A percentile compares a stretch with the other conserved stretches of the same genome.
Conservation (phyloP, 1,140 invertebrate species). For the Frieseomelitta varia region DNA sequence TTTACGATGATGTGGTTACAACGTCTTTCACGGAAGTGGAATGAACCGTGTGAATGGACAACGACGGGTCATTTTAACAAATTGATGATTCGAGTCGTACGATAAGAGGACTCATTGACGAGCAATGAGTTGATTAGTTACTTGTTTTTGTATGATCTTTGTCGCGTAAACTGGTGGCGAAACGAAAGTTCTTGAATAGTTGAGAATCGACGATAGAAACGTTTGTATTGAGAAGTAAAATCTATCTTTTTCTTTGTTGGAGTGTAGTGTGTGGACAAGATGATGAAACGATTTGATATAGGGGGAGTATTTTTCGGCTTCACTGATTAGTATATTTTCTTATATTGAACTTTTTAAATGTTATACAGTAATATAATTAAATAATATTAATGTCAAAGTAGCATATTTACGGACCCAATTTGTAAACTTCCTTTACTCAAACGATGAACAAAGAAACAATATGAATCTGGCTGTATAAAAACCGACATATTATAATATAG, state of each 20-base stretch:
- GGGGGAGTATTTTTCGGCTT: neutral
- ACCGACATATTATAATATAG: too few species aligned
- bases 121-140: slow-evolving; percentile 1
- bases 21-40: slow-evolving; percentile 36
- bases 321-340: neutral
- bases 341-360: too few species aligned
- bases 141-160: slow-evolving; percentile 32
- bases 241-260: neutral
- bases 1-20: slow-evolving; percentile 26
- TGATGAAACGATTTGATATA: neutral
- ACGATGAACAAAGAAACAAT: too few species aligned
- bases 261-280: neutral
- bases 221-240: neutral
- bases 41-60: slow-evolving; percentile 24
- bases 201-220: neutral
- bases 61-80: slow-evolving; percentile 38
- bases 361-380: neutral
- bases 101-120: slow-evolving; percentile 28
- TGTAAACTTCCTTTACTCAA: too few species aligned
- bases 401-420: too few species aligned
- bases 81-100: slow-evolving; percentile 42
- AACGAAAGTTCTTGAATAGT: neutral
- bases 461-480: too few species aligned
- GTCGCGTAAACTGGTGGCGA: neutral
- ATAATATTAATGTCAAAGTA: neutral